Evolutionary conservation across 1,140 invertebrate species (phyloP), one percentile per base, ranked within the genome.

Genomic region (Eueides isabella): DNA sequence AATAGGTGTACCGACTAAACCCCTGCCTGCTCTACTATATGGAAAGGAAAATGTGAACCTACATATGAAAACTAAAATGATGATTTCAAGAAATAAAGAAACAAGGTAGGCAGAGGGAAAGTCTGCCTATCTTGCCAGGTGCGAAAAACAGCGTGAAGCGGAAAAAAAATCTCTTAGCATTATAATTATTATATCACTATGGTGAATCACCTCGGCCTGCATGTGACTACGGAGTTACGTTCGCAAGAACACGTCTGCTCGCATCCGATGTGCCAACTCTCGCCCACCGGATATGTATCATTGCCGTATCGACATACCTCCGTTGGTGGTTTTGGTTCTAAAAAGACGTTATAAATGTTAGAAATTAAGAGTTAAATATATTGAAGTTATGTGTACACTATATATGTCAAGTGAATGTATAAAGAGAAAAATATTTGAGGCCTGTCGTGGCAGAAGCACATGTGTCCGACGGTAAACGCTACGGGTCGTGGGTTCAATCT

Each of bases 211-310:
- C 97, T 95, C 23, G 96, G 95, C 81, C 96, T 95, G 80, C 97
- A 98, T 5, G 95, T 95, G 0, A 97, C 90, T 75, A 95, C 90
- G 31, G 97, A 97, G 48, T 94, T 95, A 31, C 94, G 94, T 76
- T 96, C 95, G 81, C 97, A 98, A 61, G 95, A 91, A 81, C 97
- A 98, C 16, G 96, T 95, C 79, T 95, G 95, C 29, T 96, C 94
- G 84, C 97, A 98, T 3, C 96, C 97, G 44, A 97, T 96, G 81
- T 97, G 95, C 82, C 97, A 95, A 16, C 94, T 95, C 78, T 96
- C 95, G 14, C 97, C 96, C 67, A 95, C 94, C 68, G 95, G 92
- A 76, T 97, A 95, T 0, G 96, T 96, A 64, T 95, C 94, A 78
- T 97, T 98, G 41, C 95, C 96, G 78, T 96, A 96, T n/a, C 95